Evolutionary conservation across 2,888 invertebrate genomes (phyloP).

Genomic region (Diplazon laetatorius): DNA sequence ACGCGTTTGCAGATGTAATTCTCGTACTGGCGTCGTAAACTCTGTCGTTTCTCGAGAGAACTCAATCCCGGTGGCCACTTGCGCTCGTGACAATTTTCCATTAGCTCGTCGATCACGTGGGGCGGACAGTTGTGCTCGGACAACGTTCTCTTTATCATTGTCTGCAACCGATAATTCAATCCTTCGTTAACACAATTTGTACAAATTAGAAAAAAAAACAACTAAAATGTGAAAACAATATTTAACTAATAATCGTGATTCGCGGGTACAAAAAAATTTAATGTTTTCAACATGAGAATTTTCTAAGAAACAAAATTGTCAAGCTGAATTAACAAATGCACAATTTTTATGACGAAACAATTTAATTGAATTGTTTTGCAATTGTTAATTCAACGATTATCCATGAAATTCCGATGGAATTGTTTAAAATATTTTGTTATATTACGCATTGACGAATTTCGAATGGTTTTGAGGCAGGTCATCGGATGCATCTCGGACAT

Average conservation of each 20-base stretch:
- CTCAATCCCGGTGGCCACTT: slow-evolving; percentile 97
- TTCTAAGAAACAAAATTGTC: too few species aligned
- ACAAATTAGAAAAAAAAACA: too few species aligned
- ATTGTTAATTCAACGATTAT: background rate
- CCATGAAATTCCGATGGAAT: background rate
- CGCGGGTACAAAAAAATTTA: too few species aligned
- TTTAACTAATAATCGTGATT: too few species aligned
- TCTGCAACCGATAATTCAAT: slow-evolving; percentile 84
- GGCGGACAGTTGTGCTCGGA: slow-evolving; percentile 97
- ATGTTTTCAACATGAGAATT: too few species aligned
- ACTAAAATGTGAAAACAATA: too few species aligned
- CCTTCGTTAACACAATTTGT: too few species aligned
- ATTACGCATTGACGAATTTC: too few species aligned
- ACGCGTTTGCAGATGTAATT: slow-evolving; percentile 97
- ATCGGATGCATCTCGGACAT: too few species aligned
- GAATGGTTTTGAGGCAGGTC: too few species aligned
- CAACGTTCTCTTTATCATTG: slow-evolving; percentile 96
- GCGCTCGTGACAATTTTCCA: slow-evolving; percentile 98
- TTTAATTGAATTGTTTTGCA: background rate
- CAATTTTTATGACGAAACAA: too few species aligned
- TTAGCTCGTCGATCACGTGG: slow-evolving; percentile 95
- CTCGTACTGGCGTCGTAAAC: slow-evolving; percentile 96
- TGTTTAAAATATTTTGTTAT: background rate
- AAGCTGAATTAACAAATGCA: too few species aligned
- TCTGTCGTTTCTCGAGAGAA: slow-evolving; percentile 96